Evolutionary conservation across 2,888 invertebrate species (phyloP).

Genomic region (Nycteola revayana): DNA sequence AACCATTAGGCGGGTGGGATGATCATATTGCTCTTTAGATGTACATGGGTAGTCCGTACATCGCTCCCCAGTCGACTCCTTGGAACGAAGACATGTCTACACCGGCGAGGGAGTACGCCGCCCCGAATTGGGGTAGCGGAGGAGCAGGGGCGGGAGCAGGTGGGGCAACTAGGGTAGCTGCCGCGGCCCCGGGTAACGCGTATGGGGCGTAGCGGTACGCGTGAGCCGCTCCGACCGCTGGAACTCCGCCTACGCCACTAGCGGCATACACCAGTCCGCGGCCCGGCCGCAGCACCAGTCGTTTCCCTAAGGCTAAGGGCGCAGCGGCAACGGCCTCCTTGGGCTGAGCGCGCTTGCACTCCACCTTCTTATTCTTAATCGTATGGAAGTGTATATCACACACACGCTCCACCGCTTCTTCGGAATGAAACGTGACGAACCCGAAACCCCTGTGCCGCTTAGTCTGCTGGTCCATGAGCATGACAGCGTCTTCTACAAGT

Average conservation of each 20-base stretch:
- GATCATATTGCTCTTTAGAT: conserved; percentile 78
- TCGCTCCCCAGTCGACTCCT: conserved; percentile 94
- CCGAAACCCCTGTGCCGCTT: conserved; percentile 95
- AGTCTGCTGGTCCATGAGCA: conserved; percentile 97
- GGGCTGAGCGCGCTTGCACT: conserved; percentile 96
- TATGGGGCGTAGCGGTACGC: conserved; percentile 79
- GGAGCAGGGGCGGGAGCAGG: conserved; percentile 82
- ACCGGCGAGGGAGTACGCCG: conserved; percentile 91
- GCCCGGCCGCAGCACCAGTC: conserved; percentile 87
- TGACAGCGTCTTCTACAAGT: conserved; percentile 94
- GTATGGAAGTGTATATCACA: conserved; percentile 97
- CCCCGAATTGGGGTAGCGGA: conserved; percentile 84
- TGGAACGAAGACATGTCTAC: conserved; percentile 97
- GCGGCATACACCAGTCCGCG: conserved; percentile 83
- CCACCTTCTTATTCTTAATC: conserved; percentile 94
- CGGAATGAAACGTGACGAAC: conserved; percentile 95
- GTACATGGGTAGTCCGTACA: conserved; percentile 97
- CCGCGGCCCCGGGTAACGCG: conserved; percentile 66
- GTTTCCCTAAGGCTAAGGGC: conserved; percentile 87
- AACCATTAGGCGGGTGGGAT: conserved; percentile 49
- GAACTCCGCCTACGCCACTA: conserved; percentile 60
- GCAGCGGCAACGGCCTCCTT: conserved; percentile 90
- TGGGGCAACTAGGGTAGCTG: conserved; percentile 71
- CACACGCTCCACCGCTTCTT: conserved; percentile 95
- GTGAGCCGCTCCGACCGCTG: conserved; percentile 52